These are phyloP conservation scores for Silurus aristotelis DNA, from an alignment of 2,797 vertebrate species.

Conservation along the genomic window DNA sequence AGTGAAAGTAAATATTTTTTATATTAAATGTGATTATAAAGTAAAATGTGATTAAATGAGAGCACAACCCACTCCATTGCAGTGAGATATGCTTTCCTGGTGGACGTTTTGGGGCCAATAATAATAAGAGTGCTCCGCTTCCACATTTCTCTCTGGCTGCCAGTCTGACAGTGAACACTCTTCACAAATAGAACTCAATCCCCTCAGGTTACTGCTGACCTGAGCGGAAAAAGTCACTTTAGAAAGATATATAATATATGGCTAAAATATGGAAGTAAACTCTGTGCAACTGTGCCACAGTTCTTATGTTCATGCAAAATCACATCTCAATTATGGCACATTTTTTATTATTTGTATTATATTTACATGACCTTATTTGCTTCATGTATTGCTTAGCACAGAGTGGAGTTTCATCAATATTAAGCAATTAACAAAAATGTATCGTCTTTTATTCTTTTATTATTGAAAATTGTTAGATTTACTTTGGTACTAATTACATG, in stretches of 20 bases:
- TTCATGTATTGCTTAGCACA: not conserved
- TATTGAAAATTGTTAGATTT: not conserved
- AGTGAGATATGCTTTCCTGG: not conserved
- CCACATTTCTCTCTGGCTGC: slow-evolving; percentile 30
- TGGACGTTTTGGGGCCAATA: slow-evolving; percentile 10
- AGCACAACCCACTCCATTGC: not conserved
- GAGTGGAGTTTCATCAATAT: not conserved
- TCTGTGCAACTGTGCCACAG: not conserved
- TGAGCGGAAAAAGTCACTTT: slow-evolving; percentile 23
- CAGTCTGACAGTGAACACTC: slow-evolving; percentile 25
- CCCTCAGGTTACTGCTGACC: slow-evolving; percentile 46
- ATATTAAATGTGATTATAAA: not conserved
- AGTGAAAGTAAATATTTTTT: not conserved
- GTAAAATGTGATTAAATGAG: not conserved
- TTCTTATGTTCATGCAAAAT: not conserved
- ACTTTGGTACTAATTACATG: not conserved
- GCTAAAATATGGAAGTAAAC: not conserved
- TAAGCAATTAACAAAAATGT: not conserved
- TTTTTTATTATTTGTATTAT: not conserved
- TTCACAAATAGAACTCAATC: slow-evolving; percentile 32
- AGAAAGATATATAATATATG: not conserved
- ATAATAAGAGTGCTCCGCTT: not conserved
- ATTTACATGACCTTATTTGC: not conserved
- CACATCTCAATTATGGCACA: not conserved
- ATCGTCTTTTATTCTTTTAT: not conserved